These are phyloP conservation scores for Lycocorax pyrrhopterus DNA, from an alignment of 2,113 vertebrate genomes.

Conservation along the genomic window DNA sequence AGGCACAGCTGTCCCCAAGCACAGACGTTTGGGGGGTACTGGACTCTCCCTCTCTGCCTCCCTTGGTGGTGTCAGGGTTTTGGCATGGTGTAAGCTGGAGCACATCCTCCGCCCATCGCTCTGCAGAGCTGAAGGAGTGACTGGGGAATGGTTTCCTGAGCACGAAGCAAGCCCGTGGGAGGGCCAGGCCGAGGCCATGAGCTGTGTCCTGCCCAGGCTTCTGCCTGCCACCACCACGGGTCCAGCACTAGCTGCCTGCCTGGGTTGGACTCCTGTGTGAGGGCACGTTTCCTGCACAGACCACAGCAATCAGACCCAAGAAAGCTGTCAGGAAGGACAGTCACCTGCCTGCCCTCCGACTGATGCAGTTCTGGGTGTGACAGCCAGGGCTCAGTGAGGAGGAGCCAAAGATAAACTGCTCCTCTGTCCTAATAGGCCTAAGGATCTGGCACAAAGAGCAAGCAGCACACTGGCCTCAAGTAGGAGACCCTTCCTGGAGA, in stretches of 20 bases:
- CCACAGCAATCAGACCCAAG: neutral
- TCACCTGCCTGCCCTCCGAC: neutral
- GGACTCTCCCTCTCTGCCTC: neutral
- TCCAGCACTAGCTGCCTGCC: neutral
- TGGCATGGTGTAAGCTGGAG: neutral
- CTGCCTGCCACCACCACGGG: rapidly evolving
- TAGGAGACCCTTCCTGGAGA: neutral
- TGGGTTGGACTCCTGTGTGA: neutral
- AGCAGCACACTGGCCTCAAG: neutral
- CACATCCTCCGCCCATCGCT: rapidly evolving
- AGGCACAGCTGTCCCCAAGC: neutral
- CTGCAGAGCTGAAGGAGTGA: neutral
- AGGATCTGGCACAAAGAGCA: neutral
- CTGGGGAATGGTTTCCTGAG: neutral
- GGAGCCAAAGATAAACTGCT: neutral
- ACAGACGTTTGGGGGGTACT: neutral
- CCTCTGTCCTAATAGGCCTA: neutral
- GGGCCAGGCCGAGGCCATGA: neutral
- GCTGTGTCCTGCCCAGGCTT: neutral
- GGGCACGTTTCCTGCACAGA: rapidly evolving
- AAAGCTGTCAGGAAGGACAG: neutral
- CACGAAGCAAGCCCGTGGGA: neutral
- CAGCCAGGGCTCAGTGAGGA: neutral
- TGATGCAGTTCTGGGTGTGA: neutral
- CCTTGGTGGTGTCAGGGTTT: neutral